Evolutionary conservation across 1,140 invertebrate genomes (phyloP).

Genomic region (Drosophila murphyi): DNA sequence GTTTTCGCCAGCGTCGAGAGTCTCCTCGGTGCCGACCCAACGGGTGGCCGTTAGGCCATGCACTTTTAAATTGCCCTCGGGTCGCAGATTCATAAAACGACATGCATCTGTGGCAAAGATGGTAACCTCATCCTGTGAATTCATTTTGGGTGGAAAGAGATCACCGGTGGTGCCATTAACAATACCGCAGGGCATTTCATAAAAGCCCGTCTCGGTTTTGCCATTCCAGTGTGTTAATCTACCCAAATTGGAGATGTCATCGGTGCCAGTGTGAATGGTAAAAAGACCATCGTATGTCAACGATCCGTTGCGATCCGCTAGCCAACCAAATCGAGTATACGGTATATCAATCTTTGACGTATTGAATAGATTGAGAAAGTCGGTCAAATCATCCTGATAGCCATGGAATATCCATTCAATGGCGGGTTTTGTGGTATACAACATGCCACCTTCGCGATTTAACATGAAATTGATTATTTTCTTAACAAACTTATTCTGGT

Average conservation of each 20-base stretch:
- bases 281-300: slow-evolving; percentile 90
- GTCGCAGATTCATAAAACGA: slow-evolving; percentile 85
- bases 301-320: slow-evolving; percentile 91
- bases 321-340: slow-evolving; percentile 91
- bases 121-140: slow-evolving; percentile 85
- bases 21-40: slow-evolving; percentile 87
- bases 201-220: slow-evolving; percentile 86
- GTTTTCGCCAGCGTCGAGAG: slow-evolving; percentile 89
- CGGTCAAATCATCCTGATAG: slow-evolving; percentile 89
- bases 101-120: slow-evolving; percentile 91
- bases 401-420: slow-evolving; percentile 90
- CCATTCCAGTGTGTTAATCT: slow-evolving; percentile 89
- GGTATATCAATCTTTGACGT: slow-evolving; percentile 86
- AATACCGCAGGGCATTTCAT: slow-evolving; percentile 86
- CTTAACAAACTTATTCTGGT: slow-evolving; percentile 84
- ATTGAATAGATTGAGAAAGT: slow-evolving; percentile 86
- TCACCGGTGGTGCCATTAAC: slow-evolving; percentile 91
- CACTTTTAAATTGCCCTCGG: slow-evolving; percentile 53
- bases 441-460: slow-evolving; percentile 84
- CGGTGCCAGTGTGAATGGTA: slow-evolving; percentile 89
- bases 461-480: slow-evolving; percentile 86
- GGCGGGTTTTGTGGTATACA: slow-evolving; percentile 88
- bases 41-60: slow-evolving; percentile 86
- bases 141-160: slow-evolving; percentile 89
- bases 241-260: slow-evolving; percentile 88